Percentiles rank a stretch among this genome's conserved stretches.
Conservation (phyloP, 1,140 invertebrate genomes). For the Olivierus martensii region DNA sequence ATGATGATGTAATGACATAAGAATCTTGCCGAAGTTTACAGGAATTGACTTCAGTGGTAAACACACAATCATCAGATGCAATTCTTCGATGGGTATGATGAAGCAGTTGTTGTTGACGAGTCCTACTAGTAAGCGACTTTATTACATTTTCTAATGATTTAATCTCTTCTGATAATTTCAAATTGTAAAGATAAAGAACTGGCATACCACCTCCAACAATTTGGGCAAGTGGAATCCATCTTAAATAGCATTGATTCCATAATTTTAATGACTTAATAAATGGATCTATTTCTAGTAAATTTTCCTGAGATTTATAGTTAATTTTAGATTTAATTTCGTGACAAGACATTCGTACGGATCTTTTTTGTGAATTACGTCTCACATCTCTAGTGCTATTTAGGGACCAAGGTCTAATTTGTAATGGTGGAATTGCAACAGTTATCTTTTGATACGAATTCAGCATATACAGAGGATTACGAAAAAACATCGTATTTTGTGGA, state of each 20-base stretch:
- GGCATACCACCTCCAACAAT: slow-evolving; percentile 58
- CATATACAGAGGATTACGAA: slow-evolving; percentile 59
- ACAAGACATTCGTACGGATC: slow-evolving; percentile 1
- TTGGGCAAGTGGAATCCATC: slow-evolving; percentile 69
- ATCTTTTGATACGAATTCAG: slow-evolving; percentile 18
- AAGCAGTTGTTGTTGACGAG: slow-evolving; percentile 2
- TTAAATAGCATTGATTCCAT: slow-evolving; percentile 80
- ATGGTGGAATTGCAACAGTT: neutral
- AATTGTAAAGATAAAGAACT: slow-evolving; percentile 42
- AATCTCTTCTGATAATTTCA: slow-evolving; percentile 31
- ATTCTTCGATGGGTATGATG: slow-evolving; percentile 20
- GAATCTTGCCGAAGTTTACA: slow-evolving; percentile 22
- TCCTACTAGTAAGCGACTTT: slow-evolving; percentile 7
- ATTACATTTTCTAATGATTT: slow-evolving; percentile 22
- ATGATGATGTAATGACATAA: slow-evolving; percentile 28
- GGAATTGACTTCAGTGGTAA: slow-evolving; percentile 23
- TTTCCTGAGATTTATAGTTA: slow-evolving; percentile 10
- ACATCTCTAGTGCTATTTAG: slow-evolving; percentile 10
- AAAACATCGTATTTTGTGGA: slow-evolving; percentile 55
- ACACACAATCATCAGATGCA: slow-evolving; percentile 25
- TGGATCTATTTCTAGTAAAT: slow-evolving; percentile 21
- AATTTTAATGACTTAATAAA: slow-evolving; percentile 41
- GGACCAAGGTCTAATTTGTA: slow-evolving; percentile 5
- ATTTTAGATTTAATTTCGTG: slow-evolving; percentile 2
- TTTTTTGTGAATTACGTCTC: slow-evolving; percentile 1